Base-by-base conservation (phyloP, 2,888 invertebrate species). In the Drosophila sordidula region DNA sequence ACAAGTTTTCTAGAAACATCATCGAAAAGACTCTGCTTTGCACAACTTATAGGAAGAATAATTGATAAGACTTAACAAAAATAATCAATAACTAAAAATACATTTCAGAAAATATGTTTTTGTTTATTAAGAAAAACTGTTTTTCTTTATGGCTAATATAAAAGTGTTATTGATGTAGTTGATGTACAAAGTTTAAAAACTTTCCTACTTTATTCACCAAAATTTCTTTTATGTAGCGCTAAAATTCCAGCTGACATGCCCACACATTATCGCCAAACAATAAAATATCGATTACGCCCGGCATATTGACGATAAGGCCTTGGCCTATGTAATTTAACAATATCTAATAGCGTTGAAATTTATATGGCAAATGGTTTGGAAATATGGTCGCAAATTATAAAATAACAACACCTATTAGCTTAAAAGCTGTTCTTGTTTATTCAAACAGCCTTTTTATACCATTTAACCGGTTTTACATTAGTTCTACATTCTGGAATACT, bases 241-340 rank as follows among this genome's bases (percentile, higher is more conserved):
- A 18, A 46, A 45, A 46, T 59, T 12, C 18, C 51, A 61, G 51
- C 50, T 55, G 62, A 25, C 38, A 59, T 26, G 32, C 55, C 44
- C 16, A 42, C 18, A 46, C 36, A 22, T 63, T 75, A 75, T 67
- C 65, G 52, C 18, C 47, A 54, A 71, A 57, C 75, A 56, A 75
- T 75, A 71, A 75, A 71, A 56, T 9, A 38, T 26, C 41, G 63
- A 56, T 75, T 67, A 75, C 42, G 34, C 14, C 18, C 32, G 42
- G 32, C 38, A 55, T 62, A 51, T 56, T 26, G 49, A 57, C 70
- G 70, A 75, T 75, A 75, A 39, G 38, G 18, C 51, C 65, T 51
- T 54, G 75, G 52, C 65, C 54, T 66, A 62, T 74, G 65, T 61
- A 58, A 58, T 62, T 70, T 61, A 58, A 70, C 54, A 57, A 56